These are phyloP conservation scores for Anarrhichthys ocellatus DNA, from an alignment of 2,113 vertebrate genomes.

Conservation along the genomic window DNA sequence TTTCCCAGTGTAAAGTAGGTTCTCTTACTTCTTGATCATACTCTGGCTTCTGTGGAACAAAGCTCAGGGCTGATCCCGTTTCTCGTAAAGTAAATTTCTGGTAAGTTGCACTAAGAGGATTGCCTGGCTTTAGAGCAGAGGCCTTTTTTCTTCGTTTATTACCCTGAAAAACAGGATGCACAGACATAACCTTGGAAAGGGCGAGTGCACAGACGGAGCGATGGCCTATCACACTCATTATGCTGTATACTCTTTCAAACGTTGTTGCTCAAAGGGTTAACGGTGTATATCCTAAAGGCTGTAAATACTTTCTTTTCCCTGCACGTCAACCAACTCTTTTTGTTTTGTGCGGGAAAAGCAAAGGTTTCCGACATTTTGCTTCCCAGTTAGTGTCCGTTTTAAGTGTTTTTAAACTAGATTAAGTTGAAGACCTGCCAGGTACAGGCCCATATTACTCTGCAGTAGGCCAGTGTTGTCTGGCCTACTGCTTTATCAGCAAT, in stretches of 20 bases:
- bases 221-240: neutral
- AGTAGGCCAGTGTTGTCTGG: neutral
- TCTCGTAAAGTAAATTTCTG: slow-evolving; percentile 39
- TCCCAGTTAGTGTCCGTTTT: too few species aligned
- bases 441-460: neutral
- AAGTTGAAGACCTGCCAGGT: neutral
- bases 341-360: neutral
- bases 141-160: neutral
- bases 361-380: neutral
- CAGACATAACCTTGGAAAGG: slow-evolving; percentile 11
- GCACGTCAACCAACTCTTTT: neutral
- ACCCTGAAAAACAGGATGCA: slow-evolving; percentile 9
- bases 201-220: neutral
- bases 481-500: neutral
- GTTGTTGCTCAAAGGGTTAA: neutral
- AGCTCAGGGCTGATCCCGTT: slow-evolving; percentile 32
- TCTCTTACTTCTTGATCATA: neutral
- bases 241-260: neutral
- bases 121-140: slow-evolving; percentile 4
- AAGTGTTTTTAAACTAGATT: neutral
- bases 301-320: neutral
- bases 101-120: slow-evolving; percentile 42
- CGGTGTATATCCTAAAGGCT: neutral
- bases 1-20: neutral
- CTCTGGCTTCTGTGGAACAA: neutral